These are phyloP conservation scores for Pseudomyrmex pallidus DNA, from an alignment of 1,140 invertebrate genomes.

Conservation along the genomic window DNA sequence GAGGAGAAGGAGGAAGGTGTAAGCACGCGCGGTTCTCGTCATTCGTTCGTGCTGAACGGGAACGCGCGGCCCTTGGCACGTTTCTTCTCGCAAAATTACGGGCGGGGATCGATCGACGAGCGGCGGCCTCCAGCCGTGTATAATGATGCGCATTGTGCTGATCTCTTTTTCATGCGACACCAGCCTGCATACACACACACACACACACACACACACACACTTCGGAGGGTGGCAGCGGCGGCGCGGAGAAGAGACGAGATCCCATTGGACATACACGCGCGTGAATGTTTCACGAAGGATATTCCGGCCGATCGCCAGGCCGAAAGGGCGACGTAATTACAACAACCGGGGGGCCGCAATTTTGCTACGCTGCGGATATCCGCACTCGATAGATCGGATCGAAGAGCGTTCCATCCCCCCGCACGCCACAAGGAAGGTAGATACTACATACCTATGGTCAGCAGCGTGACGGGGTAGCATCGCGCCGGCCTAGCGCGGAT, in stretches of 20 bases:
- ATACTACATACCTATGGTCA: not conserved
- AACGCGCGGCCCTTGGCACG: conserved; percentile 54
- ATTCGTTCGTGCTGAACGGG: conserved; percentile 4
- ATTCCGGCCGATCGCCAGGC: not conserved
- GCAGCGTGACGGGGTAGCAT: conserved; percentile 9
- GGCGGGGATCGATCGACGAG: conserved; percentile 31
- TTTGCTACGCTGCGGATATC: conserved; percentile 52
- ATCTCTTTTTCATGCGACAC: conserved; percentile 56
- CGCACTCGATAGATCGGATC: conserved; percentile 52
- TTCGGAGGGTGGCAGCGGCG: not conserved
- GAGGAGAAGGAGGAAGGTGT: not conserved
- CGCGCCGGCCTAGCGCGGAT: not conserved
- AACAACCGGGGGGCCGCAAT: conserved; percentile 27
- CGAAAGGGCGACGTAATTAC: conserved; percentile 52
- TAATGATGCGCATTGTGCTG: conserved; percentile 61
- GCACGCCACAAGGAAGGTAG: too few relatives aligned
- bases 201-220: too few relatives aligned
- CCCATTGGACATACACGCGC: conserved; percentile 5
- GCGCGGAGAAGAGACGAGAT: not conserved
- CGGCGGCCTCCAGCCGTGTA: conserved; percentile 1
- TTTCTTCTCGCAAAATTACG: conserved; percentile 54
- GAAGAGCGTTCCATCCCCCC: not conserved
- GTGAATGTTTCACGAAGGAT: conserved; percentile 52
- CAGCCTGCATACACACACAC: not conserved
- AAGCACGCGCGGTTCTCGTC: not conserved